Evolutionary conservation across 2,113 vertebrate species (phyloP).

Genomic region (Tragulus kanchil): DNA sequence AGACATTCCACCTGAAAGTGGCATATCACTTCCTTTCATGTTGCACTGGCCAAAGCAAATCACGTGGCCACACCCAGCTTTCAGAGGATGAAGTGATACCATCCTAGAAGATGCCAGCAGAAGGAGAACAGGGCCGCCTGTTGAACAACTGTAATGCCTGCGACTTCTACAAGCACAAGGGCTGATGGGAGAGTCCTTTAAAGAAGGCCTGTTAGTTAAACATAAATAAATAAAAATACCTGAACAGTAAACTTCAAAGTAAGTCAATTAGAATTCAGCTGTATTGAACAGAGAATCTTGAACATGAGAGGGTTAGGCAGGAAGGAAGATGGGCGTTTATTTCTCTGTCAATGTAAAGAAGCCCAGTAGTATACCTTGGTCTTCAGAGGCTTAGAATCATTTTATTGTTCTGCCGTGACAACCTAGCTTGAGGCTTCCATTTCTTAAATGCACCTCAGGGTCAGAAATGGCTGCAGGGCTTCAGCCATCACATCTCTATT

Average conservation of each 20-base stretch:
- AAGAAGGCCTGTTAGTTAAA: not conserved
- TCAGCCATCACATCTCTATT: constrained; percentile 26
- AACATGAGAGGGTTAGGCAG: not conserved
- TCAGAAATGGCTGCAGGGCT: constrained; percentile 1
- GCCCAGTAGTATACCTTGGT: not conserved
- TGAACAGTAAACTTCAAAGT: not conserved
- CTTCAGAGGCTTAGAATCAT: not conserved
- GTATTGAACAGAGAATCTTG: not conserved
- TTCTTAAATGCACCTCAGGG: not conserved
- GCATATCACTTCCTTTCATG: not conserved
- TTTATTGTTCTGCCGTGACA: not conserved
- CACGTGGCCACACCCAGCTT: not conserved
- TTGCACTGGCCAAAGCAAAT: not conserved
- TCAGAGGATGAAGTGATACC: not conserved
- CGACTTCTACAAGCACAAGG: not conserved
- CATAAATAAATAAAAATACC: not conserved
- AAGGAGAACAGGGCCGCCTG: not conserved
- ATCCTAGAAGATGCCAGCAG: not conserved
- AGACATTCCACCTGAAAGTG: not conserved
- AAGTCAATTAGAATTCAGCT: constrained; percentile 17
- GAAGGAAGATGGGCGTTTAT: not conserved
- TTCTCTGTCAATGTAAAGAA: not conserved
- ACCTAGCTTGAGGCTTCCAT: not conserved
- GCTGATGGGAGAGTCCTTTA: not conserved
- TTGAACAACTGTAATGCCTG: not conserved